Evolutionary conservation across 2,113 vertebrate genomes (phyloP), one percentile per base, ranked within the genome.

Genomic region (Hippopotamus amphibius): DNA sequence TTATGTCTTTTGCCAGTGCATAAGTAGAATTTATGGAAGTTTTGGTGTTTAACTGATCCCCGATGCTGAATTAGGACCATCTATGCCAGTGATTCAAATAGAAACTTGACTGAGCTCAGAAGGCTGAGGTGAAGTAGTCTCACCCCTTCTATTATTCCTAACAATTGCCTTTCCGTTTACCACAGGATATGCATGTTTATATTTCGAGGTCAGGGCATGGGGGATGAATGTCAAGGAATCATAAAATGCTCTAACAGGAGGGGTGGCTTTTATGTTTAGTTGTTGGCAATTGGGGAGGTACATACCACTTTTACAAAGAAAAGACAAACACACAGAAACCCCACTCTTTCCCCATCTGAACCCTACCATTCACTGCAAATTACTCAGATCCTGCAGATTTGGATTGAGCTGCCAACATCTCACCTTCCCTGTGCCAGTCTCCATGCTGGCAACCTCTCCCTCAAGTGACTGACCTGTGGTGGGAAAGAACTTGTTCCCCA

Each of bases 1-100:
- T 88, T 93, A 77, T 94, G n/a, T 95, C 28, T 77, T 92, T 90
- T 68, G 7, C 88, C 26, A 65, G 65, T 77, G 95, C 24, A 50
- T 88, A 95, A 94, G 37, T 91, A 88, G 71, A 33, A 97, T 88
- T 95, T 86, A 93, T 48, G 53, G 19, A 26, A 43, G 84, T 89
- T 93, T 48, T 61, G 30, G 17, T 80, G 22, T 96, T 95, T 97
- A 93, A 74, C 57, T 90, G 57, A 96, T 93, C 55, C 41, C 92
- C 94, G 30, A 93, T 96, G 22, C 4, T 74, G 46, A 41, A 93
- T 89, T 82, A 95, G 37, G 33, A 55, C 8, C 16, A 74, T 89
- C 96, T 90, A 94, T 88, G 72, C 21, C 6, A 93, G 22, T 86
- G 48, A 91, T 89, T 96, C 91, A 93, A 93, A 85, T 2, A 89